Evolutionary conservation across 2,797 vertebrate species (phyloP).

Genomic region (Semaprochilodus insignis): DNA sequence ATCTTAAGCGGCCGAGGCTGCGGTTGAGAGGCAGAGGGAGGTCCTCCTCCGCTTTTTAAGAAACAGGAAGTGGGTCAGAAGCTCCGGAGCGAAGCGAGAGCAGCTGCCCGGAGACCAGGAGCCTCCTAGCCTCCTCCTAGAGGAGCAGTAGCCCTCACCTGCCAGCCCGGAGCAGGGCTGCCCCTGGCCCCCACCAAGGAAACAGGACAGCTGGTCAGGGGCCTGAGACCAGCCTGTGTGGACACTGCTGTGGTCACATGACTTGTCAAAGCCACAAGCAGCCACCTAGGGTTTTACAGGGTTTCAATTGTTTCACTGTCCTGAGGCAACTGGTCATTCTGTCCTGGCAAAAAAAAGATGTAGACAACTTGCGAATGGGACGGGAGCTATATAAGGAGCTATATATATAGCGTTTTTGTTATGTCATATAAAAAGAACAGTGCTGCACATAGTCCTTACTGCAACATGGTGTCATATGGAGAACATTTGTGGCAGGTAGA

Average conservation of each 20-base stretch:
- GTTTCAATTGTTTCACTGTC: slow-evolving; percentile 49
- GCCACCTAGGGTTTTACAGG: slow-evolving; percentile 28
- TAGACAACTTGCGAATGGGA: slow-evolving; percentile 13
- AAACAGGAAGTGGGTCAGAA: slow-evolving; percentile 82
- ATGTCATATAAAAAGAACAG: neutral
- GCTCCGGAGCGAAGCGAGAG: slow-evolving; percentile 80
- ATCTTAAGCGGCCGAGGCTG: slow-evolving; percentile 71
- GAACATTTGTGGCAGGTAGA: neutral
- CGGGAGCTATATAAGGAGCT: slow-evolving; percentile 23
- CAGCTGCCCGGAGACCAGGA: slow-evolving; percentile 75
- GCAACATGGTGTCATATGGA: neutral
- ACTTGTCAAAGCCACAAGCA: slow-evolving; percentile 33
- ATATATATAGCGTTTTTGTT: slow-evolving; percentile 2
- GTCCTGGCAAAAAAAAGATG: slow-evolving; percentile 29
- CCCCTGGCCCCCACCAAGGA: slow-evolving; percentile 53
- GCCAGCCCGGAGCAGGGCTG: slow-evolving; percentile 44
- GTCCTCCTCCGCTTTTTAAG: slow-evolving; percentile 57
- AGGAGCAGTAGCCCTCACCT: slow-evolving; percentile 54
- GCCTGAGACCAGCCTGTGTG: slow-evolving; percentile 51
- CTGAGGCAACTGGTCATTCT: slow-evolving; percentile 45
- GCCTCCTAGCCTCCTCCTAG: slow-evolving; percentile 64
- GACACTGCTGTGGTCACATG: slow-evolving; percentile 29
- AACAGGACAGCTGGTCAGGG: slow-evolving; percentile 75
- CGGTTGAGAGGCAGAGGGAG: slow-evolving; percentile 37
- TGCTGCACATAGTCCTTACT: neutral